Percentiles rank a stretch among this genome's conserved stretches.
These are phyloP conservation scores for Maconellicoccus hirsutus DNA, from an alignment of 1,140 invertebrate genomes.

Conservation along the genomic window DNA sequence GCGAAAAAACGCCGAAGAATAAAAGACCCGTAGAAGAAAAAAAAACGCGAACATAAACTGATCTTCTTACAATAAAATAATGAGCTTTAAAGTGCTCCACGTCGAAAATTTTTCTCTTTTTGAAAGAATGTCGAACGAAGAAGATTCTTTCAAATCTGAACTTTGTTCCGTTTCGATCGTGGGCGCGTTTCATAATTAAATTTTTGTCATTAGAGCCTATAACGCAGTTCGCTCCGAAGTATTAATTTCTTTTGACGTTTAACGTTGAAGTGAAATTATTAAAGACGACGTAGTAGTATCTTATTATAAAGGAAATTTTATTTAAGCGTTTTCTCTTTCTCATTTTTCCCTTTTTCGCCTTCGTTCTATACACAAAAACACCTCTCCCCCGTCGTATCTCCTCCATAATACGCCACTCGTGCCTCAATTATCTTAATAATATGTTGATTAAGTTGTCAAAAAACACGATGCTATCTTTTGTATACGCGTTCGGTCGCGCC, in stretches of 20 bases:
- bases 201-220: slow-evolving; percentile 6
- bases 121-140: background rate
- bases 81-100: background rate
- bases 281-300: background rate
- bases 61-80: background rate
- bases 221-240: background rate
- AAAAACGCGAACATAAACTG: background rate
- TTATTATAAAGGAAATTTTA: slow-evolving; percentile 10
- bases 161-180: background rate
- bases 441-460: slow-evolving; percentile 1
- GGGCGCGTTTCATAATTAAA: slow-evolving; percentile 3
- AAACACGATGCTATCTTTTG: background rate
- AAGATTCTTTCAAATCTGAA: background rate
- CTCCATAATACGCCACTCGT: background rate
- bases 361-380: background rate
- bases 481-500: background rate
- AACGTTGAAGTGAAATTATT: background rate
- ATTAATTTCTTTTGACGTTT: slow-evolving; percentile 5
- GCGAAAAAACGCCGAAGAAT: no score
- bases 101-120: background rate
- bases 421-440: background rate
- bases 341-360: background rate
- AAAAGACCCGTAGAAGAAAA: no score
- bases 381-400: no score
- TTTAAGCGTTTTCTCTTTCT: background rate